Percentiles rank a stretch among this genome's conserved stretches.
Evolutionary conservation across 2,113 vertebrate species (phyloP).

Genomic region (Geococcyx californianus): DNA sequence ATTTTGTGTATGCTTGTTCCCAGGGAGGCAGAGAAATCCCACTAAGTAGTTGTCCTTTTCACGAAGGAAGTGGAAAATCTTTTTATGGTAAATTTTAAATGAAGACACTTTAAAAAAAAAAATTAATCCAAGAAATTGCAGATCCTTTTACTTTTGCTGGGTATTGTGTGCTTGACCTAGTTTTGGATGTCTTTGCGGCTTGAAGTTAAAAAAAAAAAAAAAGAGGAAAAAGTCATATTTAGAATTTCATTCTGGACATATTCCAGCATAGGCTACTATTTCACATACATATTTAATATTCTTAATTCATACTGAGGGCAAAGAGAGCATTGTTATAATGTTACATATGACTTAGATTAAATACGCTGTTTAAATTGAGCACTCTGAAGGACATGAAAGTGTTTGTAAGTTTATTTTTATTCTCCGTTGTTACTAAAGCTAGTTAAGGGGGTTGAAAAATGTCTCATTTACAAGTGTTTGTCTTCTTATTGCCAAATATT

Average conservation of each 20-base stretch:
- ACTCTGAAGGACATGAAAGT: not conserved
- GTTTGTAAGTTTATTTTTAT: slow-evolving; percentile 53
- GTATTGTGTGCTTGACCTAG: slow-evolving; percentile 16
- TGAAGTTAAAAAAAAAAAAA: not conserved
- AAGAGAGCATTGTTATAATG: slow-evolving; percentile 6
- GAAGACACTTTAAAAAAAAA: not conserved
- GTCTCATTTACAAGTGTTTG: not conserved
- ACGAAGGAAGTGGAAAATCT: not conserved
- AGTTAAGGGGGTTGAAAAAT: slow-evolving; percentile 7
- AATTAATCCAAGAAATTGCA: not conserved
- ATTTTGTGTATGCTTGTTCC: not conserved
- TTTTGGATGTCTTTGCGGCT: not conserved
- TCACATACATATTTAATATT: slow-evolving; percentile 31
- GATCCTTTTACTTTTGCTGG: not conserved
- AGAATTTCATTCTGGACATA: not conserved
- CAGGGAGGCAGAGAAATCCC: not conserved
- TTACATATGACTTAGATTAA: slow-evolving; percentile 19
- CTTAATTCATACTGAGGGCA: not conserved
- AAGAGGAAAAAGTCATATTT: not conserved
- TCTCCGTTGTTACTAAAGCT: slow-evolving; percentile 13
- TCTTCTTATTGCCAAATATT: slow-evolving; percentile 32
- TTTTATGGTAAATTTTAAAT: not conserved
- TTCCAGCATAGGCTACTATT: not conserved
- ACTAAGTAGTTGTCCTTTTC: not conserved
- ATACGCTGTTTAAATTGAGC: not conserved